Evolutionary conservation across 2,797 vertebrate species (phyloP), one percentile per base, ranked within the genome.

Genomic region (Neoniphon sammara): DNA sequence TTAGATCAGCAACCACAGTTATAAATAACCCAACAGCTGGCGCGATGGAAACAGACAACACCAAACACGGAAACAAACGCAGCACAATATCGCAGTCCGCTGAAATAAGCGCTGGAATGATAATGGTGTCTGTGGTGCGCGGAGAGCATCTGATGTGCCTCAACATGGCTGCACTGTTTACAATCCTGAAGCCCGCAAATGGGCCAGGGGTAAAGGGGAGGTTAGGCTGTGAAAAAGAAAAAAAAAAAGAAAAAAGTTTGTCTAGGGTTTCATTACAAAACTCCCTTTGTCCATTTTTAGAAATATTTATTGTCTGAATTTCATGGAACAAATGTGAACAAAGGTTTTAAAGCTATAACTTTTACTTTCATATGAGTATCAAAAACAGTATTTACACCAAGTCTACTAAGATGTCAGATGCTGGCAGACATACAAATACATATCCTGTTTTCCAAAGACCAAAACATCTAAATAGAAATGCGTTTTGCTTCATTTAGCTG

Each of bases 11-110:
- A 67, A 83, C 87, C 87, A 54, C 76, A 53, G 91, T 90, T 93
- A 93, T 93, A 92, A 93, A 94, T 93, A 93, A 91, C 87, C 73
- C 87, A 91, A 89, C 92, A 93, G 92, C 93, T 93, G 91, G 90
- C 63, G 73, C 17, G 77, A 79, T 85, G 82, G 81, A 90, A 89
- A 83, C 85, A 92, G 82, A 89, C 85, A 88, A 87, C 89, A 91
- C 88, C 83, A 89, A 86, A 89, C 82, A 90, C 69, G 59, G 87
- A 91, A 82, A 85, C 20, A 91, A 82, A 85, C 20, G 25, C 68
- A 81, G 80, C 82, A 84, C 89, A 90, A 87, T 75, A 90, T 90
- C 84, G 53, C 70, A 85, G 86, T 86, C 80, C 76, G 84, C 82
- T 77, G 75, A 74, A 88, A 88, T 75, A 76, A 84, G 75, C 58